Conservation (phyloP, 1,140 invertebrate genomes). For the Phortica variegata region DNA sequence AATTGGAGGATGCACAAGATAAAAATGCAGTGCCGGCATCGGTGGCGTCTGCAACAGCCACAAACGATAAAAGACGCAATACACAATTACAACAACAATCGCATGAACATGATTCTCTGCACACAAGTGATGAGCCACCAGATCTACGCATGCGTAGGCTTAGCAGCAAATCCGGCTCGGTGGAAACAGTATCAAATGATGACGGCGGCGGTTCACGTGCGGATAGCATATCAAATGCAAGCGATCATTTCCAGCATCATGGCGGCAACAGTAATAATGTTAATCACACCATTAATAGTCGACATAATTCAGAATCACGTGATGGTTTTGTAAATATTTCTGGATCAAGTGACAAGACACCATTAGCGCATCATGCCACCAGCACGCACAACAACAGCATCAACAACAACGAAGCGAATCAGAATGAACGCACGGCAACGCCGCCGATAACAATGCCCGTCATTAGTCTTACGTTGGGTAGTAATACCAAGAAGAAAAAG, state of each 20-base stretch:
- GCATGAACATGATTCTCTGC: conserved; percentile 2
- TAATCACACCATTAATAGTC: conserved; percentile 27
- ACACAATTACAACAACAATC: background rate
- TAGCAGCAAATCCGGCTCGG: conserved; percentile 6
- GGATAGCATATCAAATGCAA: conserved; percentile 41
- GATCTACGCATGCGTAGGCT: conserved; percentile 12
- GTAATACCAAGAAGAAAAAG: conserved; percentile 68
- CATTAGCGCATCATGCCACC: too few species aligned
- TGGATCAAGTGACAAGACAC: too few species aligned
- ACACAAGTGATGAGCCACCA: conserved; percentile 19
- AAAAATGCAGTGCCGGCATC: conserved; percentile 17
- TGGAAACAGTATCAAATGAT: conserved; percentile 47
- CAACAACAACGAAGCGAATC: conserved; percentile 9
- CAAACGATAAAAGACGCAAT: background rate
- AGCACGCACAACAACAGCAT: conserved; percentile 24
- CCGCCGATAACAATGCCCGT: conserved; percentile 44
- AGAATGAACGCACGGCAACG: conserved; percentile 28
- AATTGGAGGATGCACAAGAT: conserved; percentile 34
- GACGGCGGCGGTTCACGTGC: conserved; percentile 29
- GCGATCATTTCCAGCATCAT: conserved; percentile 25
- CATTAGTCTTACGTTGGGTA: conserved; percentile 46
- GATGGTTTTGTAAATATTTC: conserved; percentile 39
- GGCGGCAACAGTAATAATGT: conserved; percentile 26
- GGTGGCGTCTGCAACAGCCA: background rate
- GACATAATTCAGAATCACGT: conserved; percentile 47